phyloP scores from a whole-genome alignment of 2,888 invertebrate genomes.

The Neria commutata region DNA sequence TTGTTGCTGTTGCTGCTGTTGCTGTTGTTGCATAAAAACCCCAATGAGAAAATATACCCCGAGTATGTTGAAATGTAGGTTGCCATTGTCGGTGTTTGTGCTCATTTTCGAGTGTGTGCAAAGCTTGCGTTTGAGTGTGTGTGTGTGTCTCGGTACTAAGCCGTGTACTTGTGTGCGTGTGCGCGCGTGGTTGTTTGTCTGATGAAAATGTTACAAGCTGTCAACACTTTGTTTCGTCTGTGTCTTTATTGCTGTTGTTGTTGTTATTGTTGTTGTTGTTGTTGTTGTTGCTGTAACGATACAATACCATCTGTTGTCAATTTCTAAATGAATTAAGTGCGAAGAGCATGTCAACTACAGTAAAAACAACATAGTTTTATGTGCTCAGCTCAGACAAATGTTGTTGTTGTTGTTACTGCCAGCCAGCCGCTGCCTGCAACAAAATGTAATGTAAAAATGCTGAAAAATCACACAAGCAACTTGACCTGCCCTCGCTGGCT shows the following conservation, averaged over 20 bases:
- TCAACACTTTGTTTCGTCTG: not conserved
- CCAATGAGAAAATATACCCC: not conserved
- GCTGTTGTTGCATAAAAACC: not conserved
- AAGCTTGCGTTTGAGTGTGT: not conserved
- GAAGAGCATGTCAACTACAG: not conserved
- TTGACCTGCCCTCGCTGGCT: slow-evolving; percentile 5
- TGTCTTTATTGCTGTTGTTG: not conserved
- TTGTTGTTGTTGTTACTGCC: not conserved
- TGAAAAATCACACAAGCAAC: not conserved
- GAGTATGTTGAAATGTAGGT: slow-evolving; percentile 13
- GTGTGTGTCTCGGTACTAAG: not conserved
- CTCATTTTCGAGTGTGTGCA: not conserved
- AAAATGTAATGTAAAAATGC: not conserved
- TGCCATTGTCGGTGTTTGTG: slow-evolving; percentile 10
- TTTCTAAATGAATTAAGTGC: not conserved
- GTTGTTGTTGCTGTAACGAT: not conserved
- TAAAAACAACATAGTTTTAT: not conserved
- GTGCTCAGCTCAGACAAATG: not conserved
- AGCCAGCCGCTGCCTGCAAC: too few relatives aligned
- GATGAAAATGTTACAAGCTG: too few relatives aligned
- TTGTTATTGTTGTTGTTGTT: slow-evolving; percentile 5
- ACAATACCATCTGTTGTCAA: not conserved
- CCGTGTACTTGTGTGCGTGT: not conserved
- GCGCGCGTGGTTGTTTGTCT: too few relatives aligned
- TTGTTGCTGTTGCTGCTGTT: not conserved